Evolutionary conservation across 2,797 vertebrate species (phyloP), one percentile per base, ranked within the genome.

Genomic region (Thalassophryne amazonica): DNA sequence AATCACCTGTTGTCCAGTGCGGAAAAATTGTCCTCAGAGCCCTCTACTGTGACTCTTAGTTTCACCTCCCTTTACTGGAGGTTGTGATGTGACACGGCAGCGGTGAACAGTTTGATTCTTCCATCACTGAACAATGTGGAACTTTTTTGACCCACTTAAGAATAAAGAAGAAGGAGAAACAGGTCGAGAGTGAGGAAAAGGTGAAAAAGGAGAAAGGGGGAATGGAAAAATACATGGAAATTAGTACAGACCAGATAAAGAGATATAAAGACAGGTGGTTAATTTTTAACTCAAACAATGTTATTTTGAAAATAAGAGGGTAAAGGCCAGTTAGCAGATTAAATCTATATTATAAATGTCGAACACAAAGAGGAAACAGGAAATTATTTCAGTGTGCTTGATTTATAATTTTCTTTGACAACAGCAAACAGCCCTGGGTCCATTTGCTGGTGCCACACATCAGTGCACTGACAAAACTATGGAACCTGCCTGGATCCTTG

Each of bases 21-120:
- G 79, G 93, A 86, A 90, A 95, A 93, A 90, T 93, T 71, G 86
- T 94, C 92, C 76, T 89, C 91, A 90, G 95, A 95, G 86, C 93
- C 93, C 87, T 87, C 93, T 91, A 94, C 92, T 89, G 93, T 88
- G 77, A 92, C 91, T 87, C 91, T 93, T 81, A 95, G 93, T 84
- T 91, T 93, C 86, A 92, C 88, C 88, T 93, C 92, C 89, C 91
- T 69, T 94, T 94, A 93, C 90, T 86, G 58, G 91, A 83, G 84
- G 94, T 57, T 62, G 89, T 92, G 91, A 97, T 93, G 90, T 94
- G 92, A 91, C 93, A 95, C 53, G 93, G 94, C 93, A 94, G 88
- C 91, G 93, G 93, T 79, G 94, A 93, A 90, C 93, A 94, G 83
- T 95, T 94, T 86, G 93, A 93, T 75, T 97, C 92, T 92, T 93